phyloP scores from a whole-genome alignment of 2,113 vertebrate genomes.

The Alethe diademata region DNA sequence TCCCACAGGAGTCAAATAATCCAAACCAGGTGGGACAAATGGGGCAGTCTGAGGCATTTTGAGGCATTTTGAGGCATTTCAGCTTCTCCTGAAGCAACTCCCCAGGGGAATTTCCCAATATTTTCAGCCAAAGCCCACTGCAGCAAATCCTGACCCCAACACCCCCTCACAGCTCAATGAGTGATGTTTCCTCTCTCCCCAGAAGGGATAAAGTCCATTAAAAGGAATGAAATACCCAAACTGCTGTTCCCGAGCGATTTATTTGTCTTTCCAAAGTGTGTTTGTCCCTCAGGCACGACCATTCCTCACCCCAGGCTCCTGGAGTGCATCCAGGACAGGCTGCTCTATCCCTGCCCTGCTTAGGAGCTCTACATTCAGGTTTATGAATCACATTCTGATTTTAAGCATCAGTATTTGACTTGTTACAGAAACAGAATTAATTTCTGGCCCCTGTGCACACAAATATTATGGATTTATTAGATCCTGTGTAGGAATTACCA shows the following conservation, averaged over 20 bases:
- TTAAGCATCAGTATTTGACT: not conserved
- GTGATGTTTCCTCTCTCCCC: not conserved
- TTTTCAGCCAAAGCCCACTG: rapidly evolving
- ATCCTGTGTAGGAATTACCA: not conserved
- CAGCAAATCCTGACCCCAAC: not conserved
- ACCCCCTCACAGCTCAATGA: not conserved
- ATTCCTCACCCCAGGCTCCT: not conserved
- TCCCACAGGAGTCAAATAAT: not conserved
- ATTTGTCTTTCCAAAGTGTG: not conserved
- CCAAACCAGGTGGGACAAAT: not conserved
- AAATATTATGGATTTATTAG: not conserved
- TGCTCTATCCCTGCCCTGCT: not conserved
- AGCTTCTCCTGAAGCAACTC: not conserved
- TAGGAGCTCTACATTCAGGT: not conserved
- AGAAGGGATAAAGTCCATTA: constrained; percentile 1
- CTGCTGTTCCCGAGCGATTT: not conserved
- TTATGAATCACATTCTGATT: not conserved
- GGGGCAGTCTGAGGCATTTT: not conserved
- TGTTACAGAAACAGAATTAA: not conserved
- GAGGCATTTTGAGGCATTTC: not conserved
- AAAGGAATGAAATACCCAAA: not conserved
- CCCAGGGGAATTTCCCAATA: not conserved
- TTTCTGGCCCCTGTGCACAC: not conserved
- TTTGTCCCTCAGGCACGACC: rapidly evolving
- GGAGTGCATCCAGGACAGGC: not conserved